Evolutionary conservation across 2,888 invertebrate genomes (phyloP), one percentile per base, ranked within the genome.

Genomic region (Salticus scenicus): DNA sequence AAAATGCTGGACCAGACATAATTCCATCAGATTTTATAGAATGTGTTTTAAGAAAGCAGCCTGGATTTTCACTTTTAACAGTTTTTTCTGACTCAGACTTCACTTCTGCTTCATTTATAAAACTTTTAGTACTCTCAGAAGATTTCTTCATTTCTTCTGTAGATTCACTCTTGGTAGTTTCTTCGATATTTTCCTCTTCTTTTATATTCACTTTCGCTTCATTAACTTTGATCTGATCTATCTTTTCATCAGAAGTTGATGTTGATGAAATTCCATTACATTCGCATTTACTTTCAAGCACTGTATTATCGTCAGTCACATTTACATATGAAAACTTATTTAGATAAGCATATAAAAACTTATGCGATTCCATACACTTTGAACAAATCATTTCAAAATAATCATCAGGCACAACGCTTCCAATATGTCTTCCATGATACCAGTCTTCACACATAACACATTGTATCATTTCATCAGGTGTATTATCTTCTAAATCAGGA

Each of bases 401-500:
- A 66, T 93, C 93, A 0, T 83, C 63, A 14, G 89, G 88, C 31
- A 87, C 80, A n/a, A 77, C 28, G 10, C 73, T 31, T 14, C 87
- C 88, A 51, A 90, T 82, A 79, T 90, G 90, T 88, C 93, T 92
- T 31, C 95, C 93, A 92, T 99, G 99, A 90, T 94, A 96, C 99
- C 99, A 99, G 91, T 99, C 99, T 91, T 99, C 99, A 91, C 99
- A 99, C 76, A 98, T 92, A 66, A 96, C 93, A 90, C 99, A 99
- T 90, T 99, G 99, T 71, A 98, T 94, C 98, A 99, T 99, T 89
- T 96, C 95, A 92, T 98, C 98, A 76, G 95, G 95, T 47, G 93
- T 88, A 91, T 90, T 90, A 90, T 94, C 94, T 12, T 98, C 97
- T 0, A 95, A 95, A 92, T 99, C 98, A 14, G 99, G 99, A 92